Conservation (phyloP, 2,888 invertebrate species). For the Sericinus montela region DNA sequence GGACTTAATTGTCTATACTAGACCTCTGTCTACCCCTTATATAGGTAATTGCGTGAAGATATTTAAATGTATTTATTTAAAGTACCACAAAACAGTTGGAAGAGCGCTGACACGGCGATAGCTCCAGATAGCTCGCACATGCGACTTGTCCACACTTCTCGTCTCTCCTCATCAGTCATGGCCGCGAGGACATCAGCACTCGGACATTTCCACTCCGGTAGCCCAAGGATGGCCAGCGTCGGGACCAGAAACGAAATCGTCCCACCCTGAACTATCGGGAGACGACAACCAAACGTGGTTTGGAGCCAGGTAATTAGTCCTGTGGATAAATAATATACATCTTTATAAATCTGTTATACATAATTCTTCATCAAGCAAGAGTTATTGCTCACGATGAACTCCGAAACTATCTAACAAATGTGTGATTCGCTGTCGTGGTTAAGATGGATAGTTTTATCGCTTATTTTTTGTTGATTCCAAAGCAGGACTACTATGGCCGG, state of each 20-base stretch:
- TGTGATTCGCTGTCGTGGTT: no score
- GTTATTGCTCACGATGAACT: no score
- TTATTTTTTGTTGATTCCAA: no score
- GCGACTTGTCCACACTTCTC: constrained; percentile 84
- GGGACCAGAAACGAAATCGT: constrained; percentile 90
- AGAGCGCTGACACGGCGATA: constrained; percentile 87
- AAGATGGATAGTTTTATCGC: no score
- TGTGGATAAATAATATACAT: constrained; percentile 24
- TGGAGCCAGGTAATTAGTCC: constrained; percentile 88
- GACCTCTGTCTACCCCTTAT: no score
- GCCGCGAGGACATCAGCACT: constrained; percentile 61
- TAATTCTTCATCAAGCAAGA: no score
- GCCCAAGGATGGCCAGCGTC: constrained; percentile 85
- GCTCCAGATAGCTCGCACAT: constrained; percentile 92
- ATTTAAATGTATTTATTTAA: no score
- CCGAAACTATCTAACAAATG: no score
- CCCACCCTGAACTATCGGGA: constrained; percentile 88
- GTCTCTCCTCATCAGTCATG: constrained; percentile 76
- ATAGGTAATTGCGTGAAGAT: no score
- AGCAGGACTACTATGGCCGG: no score
- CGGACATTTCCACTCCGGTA: constrained; percentile 87
- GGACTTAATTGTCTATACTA: no score
- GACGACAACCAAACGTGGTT: constrained; percentile 85
- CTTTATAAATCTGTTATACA: no score
- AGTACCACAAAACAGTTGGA: constrained; percentile 87